These are phyloP conservation scores for Harlomillsia oculata DNA, from an alignment of 1,140 invertebrate genomes.

Conservation along the genomic window DNA sequence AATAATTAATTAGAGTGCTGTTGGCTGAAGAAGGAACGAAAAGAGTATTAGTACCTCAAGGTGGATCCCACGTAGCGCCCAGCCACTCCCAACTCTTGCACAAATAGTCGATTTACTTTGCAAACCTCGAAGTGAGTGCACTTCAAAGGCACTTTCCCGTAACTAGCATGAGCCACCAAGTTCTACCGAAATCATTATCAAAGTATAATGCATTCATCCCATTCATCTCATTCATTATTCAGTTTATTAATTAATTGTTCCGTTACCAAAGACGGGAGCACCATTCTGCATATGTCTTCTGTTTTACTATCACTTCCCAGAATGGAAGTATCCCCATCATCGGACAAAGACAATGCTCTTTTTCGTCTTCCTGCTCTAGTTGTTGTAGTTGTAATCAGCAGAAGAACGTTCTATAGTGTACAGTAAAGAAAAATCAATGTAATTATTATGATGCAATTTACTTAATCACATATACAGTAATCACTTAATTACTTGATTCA, in stretches of 20 bases:
- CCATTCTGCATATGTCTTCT: constrained; percentile 7
- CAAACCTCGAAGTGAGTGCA: constrained; percentile 28
- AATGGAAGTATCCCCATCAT: not conserved
- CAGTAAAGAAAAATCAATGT: not conserved
- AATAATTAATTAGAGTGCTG: not conserved
- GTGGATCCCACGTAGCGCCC: constrained; percentile 19
- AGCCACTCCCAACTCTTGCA: constrained; percentile 22
- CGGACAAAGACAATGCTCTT: not conserved
- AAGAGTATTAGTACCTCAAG: constrained; percentile 12
- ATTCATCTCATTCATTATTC: not conserved
- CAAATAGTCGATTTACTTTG: constrained; percentile 19
- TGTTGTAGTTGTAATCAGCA: constrained; percentile 13
- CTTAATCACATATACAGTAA: too few relatives aligned
- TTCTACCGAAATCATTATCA: constrained; percentile 17
- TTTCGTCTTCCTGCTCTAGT: constrained; percentile 4
- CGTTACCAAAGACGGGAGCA: constrained; percentile 12
- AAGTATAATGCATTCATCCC: not conserved
- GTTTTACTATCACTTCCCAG: not conserved
- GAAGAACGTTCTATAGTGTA: constrained; percentile 12
- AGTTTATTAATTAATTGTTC: not conserved
- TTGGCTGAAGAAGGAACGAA: not conserved
- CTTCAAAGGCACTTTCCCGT: constrained; percentile 20
- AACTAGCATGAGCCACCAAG: constrained; percentile 21
- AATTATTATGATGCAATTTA: not conserved
- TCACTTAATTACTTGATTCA: too few relatives aligned